Conservation (phyloP, 2,113 vertebrate genomes). For the Lota lota region DNA sequence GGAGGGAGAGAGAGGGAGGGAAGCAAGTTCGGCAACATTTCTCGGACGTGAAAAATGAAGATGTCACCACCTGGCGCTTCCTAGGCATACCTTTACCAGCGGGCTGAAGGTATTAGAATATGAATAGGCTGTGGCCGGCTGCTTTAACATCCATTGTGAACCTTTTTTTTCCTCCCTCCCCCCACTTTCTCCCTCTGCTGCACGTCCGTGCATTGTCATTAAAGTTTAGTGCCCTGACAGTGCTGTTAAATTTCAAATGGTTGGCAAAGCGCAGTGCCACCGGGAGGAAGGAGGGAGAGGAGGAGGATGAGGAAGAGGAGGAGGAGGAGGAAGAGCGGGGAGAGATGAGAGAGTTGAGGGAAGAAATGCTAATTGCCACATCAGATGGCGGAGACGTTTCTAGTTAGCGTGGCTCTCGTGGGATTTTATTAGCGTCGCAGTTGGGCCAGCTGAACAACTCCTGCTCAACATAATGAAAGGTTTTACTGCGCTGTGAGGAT, state of each 20-base stretch:
- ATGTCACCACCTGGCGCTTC: constrained; percentile 65
- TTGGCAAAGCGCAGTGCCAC: constrained; percentile 7
- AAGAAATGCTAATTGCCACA: constrained; percentile 30
- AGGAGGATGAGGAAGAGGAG: neutral
- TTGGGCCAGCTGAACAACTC: neutral
- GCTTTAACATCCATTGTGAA: constrained; percentile 33
- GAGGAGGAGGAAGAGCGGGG: neutral
- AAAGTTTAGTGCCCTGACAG: constrained; percentile 31
- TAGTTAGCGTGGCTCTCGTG: constrained; percentile 11
- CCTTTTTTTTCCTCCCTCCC: neutral
- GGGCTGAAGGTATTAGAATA: constrained; percentile 37
- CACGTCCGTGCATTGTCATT: constrained; percentile 20
- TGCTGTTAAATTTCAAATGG: constrained; percentile 29
- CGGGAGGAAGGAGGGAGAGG: constrained; percentile 6
- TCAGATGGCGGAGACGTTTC: constrained; percentile 23
- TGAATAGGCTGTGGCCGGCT: constrained; percentile 28
- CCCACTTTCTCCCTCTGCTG: neutral
- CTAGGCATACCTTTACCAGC: constrained; percentile 51
- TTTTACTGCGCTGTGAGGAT: neutral
- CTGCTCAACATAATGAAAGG: neutral
- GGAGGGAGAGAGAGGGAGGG: constrained; percentile 5
- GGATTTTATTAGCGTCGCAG: constrained; percentile 18
- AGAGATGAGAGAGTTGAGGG: neutral
- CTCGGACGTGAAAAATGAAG: constrained; percentile 66
- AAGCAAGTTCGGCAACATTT: constrained; percentile 39